phyloP scores from a whole-genome alignment of 2,888 invertebrate genomes.

The Scaptodrosophila latifasciaeformis region DNA sequence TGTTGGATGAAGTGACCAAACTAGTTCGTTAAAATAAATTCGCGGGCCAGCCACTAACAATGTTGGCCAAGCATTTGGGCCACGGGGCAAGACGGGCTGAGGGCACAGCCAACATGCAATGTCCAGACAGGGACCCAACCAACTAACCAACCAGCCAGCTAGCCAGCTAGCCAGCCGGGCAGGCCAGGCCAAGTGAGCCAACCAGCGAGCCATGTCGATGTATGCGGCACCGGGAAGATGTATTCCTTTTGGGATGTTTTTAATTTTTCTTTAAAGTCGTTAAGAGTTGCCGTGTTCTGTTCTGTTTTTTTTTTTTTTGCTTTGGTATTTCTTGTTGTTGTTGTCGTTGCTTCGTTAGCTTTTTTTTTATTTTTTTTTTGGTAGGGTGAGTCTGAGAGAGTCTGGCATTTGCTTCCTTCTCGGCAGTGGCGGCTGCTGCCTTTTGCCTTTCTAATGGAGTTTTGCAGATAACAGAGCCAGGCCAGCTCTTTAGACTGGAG shows the following conservation, averaged over 20 bases:
- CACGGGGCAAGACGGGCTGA: conserved; percentile 20
- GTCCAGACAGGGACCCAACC: neutral
- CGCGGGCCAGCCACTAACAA: conserved; percentile 67
- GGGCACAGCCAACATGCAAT: conserved; percentile 18
- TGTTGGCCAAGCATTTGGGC: conserved; percentile 36
- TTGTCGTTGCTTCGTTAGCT: conserved; percentile 48
- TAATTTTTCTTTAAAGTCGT: conserved; percentile 70
- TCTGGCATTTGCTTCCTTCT: conserved; percentile 61
- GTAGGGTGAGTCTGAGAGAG: neutral
- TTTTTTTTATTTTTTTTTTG: neutral
- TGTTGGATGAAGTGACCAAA: conserved; percentile 70
- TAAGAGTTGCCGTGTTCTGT: conserved; percentile 41
- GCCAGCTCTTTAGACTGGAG: neutral
- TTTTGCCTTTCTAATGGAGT: conserved; percentile 68
- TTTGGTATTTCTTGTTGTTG: conserved; percentile 13
- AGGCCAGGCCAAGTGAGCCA: conserved; percentile 14
- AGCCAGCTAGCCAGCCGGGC: neutral
- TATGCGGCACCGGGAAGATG: conserved; percentile 65
- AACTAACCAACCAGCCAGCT: neutral
- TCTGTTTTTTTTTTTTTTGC: conserved; percentile 7
- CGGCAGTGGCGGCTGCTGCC: conserved; percentile 23
- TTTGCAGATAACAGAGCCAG: conserved; percentile 57
- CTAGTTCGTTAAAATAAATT: conserved; percentile 73
- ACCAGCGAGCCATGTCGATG: conserved; percentile 39
- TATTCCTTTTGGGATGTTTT: conserved; percentile 71